These are phyloP conservation scores for Ectemnius continuus DNA, from an alignment of 2,888 invertebrate genomes.

Conservation along the genomic window DNA sequence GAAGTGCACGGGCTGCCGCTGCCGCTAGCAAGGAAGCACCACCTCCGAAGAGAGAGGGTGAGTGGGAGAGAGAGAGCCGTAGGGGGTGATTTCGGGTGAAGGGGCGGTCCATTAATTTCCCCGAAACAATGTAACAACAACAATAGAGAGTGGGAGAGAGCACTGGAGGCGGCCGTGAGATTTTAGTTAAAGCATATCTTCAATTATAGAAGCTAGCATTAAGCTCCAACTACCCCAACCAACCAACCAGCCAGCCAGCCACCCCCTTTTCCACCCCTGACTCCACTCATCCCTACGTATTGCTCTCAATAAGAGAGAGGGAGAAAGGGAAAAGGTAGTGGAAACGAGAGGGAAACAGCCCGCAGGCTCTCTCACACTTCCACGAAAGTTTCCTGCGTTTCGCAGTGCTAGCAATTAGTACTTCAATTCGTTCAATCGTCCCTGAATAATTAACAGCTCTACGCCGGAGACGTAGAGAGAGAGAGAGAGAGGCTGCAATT, in stretches of 20 bases:
- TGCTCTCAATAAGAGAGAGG: too few relatives aligned
- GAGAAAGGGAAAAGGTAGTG: too few relatives aligned
- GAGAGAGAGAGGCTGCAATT: too few relatives aligned
- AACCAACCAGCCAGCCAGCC: too few relatives aligned
- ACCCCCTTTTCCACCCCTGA: not conserved
- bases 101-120: constrained; percentile 56
- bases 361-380: too few relatives aligned
- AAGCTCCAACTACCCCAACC: constrained; percentile 31
- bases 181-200: constrained; percentile 54
- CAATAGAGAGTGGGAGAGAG: constrained; percentile 34
- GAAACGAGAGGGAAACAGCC: too few relatives aligned
- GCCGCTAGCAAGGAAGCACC: not conserved
- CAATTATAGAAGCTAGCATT: constrained; percentile 39
- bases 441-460: too few relatives aligned
- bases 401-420: constrained; percentile 17
- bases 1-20: too few relatives aligned
- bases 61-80: too few relatives aligned
- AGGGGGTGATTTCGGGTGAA: constrained; percentile 10
- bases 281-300: not conserved
- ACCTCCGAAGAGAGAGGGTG: constrained; percentile 7
- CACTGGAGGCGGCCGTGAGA: constrained; percentile 52
- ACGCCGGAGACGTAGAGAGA: too few relatives aligned
- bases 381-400: not conserved
- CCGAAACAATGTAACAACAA: constrained; percentile 61
- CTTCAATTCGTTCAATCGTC: not conserved